Base-by-base conservation (phyloP, 2,888 invertebrate species). In the Latheticus oryzae region DNA sequence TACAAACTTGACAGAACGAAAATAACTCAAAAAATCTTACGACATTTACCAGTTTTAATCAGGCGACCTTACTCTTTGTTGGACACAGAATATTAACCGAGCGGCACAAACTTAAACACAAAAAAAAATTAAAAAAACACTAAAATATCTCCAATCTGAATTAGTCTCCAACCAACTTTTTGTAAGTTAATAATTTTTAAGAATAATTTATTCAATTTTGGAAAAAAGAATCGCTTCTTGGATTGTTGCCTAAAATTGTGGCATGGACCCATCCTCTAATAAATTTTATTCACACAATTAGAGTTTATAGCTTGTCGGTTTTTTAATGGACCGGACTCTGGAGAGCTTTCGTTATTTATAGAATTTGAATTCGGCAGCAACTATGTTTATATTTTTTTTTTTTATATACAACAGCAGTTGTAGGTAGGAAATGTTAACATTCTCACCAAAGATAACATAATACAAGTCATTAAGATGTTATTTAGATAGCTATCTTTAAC, bases 1-100 rank as follows among this genome's bases (percentile, higher is more conserved):
- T 60, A 60, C 40, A 60, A 38, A 43, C 58, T 43, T 58, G 66
- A 66, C 66, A 65, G 66, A 61, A 63, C 60, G 63, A 63, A 65
- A 63, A 66, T 66, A 66, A 65, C 59, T 66, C 66, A 66, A 66
- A 63, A 60, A 63, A 62, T 64, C 66, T 59, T 64, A 67, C 63
- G 65, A 69, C 69, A 66, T 65, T 65, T 63, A 63, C 65, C 64
- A 65, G 65, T 67, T 68, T 68, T 66, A 64, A 66, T 65, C 64
- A 64, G 63, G 33, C 64, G 60, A 60, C 60, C 60, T 63, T 57
- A 60, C 57, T 60, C 55, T 35, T 26, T 26, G 32, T 30, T 30
- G 53, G 26, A 13, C 56, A 47, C 33, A 5, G 28, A n/a, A n/a
- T n/a, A n/a, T 60, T 7, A 7, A 1, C 15, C 32, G 28, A 60